Evolutionary conservation across 2,113 vertebrate genomes (phyloP).

Genomic region (Rutilus rutilus): DNA sequence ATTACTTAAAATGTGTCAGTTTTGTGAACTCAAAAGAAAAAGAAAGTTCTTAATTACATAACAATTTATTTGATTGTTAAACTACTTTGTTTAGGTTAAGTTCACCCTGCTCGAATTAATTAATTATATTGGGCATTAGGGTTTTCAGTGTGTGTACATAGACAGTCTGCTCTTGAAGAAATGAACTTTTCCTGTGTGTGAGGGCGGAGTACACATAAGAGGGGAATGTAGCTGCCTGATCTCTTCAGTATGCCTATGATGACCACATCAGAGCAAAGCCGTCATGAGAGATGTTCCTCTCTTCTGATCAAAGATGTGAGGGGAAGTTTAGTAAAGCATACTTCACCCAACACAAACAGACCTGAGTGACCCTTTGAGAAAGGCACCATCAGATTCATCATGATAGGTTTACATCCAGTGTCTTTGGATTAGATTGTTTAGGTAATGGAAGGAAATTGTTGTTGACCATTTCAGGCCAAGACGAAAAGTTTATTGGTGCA

Average conservation of each 20-base stretch:
- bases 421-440: background rate
- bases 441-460: constrained; percentile 4
- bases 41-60: no score
- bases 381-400: constrained; percentile 18
- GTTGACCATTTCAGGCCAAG: background rate
- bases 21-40: no score
- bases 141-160: no score
- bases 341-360: constrained; percentile 32
- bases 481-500: background rate
- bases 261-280: constrained; percentile 37
- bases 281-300: constrained; percentile 24
- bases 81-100: no score
- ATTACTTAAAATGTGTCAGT: no score
- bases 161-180: no score
- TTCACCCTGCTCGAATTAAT: no score
- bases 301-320: constrained; percentile 47
- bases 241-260: constrained; percentile 14
- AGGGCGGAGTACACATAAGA: background rate
- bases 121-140: no score
- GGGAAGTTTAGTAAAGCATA: constrained; percentile 21
- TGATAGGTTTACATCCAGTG: constrained; percentile 12
- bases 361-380: constrained; percentile 28
- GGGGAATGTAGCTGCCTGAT: constrained; percentile 23
- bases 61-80: no score
- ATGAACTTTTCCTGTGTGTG: background rate